Evolutionary conservation across 2,888 invertebrate species (phyloP).

Genomic region (Agelastica alni): DNA sequence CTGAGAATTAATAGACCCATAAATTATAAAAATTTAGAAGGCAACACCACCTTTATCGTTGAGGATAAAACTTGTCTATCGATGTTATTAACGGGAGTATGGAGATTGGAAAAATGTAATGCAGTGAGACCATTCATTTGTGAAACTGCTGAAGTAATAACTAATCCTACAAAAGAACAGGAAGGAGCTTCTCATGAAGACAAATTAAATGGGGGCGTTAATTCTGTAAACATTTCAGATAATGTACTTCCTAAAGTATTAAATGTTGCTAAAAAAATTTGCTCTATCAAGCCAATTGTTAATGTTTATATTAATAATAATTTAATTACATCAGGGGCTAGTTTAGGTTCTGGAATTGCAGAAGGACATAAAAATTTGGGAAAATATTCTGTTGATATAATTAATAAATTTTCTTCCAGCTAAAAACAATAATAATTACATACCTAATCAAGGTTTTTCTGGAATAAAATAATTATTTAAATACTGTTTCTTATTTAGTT

Average conservation of each 20-base stretch:
- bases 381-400: constrained; percentile 6
- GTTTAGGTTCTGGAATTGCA: not conserved
- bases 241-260: not conserved
- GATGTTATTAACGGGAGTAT: not conserved
- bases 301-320: constrained; percentile 15
- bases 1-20: not conserved
- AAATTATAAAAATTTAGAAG: constrained; percentile 8
- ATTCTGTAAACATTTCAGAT: not conserved
- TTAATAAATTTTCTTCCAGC: not conserved
- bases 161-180: no score
- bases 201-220: not conserved
- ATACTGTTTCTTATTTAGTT: no score
- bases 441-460: not conserved
- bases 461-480: no score
- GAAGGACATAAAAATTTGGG: not conserved
- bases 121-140: constrained; percentile 1
- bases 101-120: not conserved
- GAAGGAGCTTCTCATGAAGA: not conserved
- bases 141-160: not conserved
- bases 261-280: not conserved
- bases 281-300: constrained; percentile 4
- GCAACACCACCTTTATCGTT: not conserved
- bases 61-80: not conserved
- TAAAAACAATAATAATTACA: not conserved
- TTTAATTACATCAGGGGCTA: not conserved